Evolutionary conservation across 2,888 invertebrate species (phyloP).

Genomic region (Sinelater perroti): DNA sequence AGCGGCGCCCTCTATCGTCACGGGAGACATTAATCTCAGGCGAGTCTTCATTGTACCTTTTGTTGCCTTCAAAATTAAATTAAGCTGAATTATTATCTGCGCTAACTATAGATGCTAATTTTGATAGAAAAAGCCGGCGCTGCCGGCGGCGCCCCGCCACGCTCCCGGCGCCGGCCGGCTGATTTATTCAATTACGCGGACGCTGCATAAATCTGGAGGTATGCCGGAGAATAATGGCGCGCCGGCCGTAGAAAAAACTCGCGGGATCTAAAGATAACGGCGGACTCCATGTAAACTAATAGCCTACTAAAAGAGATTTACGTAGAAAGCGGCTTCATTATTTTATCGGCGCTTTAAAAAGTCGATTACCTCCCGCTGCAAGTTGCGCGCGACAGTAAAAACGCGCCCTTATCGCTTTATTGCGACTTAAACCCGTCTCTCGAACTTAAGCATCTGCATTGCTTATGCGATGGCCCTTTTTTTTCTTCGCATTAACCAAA

Average conservation of each 20-base stretch:
- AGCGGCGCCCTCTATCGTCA: constrained; percentile 34
- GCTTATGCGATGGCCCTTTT: no score
- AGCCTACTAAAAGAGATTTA: constrained; percentile 32
- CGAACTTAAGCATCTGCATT: no score
- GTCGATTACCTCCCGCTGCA: constrained; percentile 21
- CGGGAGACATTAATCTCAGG: constrained; percentile 41
- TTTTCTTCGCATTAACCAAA: no score
- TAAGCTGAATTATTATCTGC: constrained; percentile 40
- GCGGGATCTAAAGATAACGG: constrained; percentile 25
- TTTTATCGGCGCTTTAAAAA: constrained; percentile 27
- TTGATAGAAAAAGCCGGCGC: constrained; percentile 18
- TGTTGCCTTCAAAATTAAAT: constrained; percentile 44
- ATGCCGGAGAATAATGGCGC: constrained; percentile 5
- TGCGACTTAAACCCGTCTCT: no score
- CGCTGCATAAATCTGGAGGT: constrained; percentile 19
- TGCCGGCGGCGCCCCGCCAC: no score
- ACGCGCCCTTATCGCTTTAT: constrained; percentile 7
- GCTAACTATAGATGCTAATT: constrained; percentile 31
- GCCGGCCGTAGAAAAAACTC: constrained; percentile 20
- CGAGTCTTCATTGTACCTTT: constrained; percentile 43
- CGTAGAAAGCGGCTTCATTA: constrained; percentile 28
- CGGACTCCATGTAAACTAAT: constrained; percentile 25
- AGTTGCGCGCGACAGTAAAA: constrained; percentile 4
- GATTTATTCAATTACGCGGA: constrained; percentile 26
- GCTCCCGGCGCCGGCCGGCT: no score